Base-by-base conservation (phyloP, 2,797 vertebrate species). In the Eospalax fontanierii region DNA sequence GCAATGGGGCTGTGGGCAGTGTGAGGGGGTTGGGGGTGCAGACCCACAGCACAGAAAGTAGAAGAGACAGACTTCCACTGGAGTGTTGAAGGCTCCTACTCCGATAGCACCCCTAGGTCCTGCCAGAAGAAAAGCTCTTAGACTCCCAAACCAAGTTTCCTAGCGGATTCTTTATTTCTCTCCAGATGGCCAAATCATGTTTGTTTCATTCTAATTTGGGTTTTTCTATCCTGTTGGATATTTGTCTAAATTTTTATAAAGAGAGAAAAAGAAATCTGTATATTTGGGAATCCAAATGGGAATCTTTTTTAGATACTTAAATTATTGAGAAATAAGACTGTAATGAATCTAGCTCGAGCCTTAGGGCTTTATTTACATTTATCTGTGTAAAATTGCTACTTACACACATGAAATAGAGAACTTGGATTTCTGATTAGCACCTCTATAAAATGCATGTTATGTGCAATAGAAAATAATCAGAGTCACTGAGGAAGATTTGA, bases 201-300 rank as follows among this genome's bases (percentile, higher is more conserved):
- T 46, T 66, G 90, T 57, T 78, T 96, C 94, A 40, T 87, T 93
- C 9, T 92, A 81, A 93, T 75, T 95, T 96, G 50, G 90, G 95
- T 35, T 57, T 33, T 30, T 90, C 81, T 96, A 71, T 61, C 28
- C 40, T n/a, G 61, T 68, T 94, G 43, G 28, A 59, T 66, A 73
- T 81, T 90, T 90, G 78, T 82, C 65, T 86, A 57, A 91, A 33
- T 21, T 95, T 85, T 95, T 95, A 4, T 92, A 59, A 90, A 92
- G 82, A 85, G 4, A 24, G 15, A 74, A 93, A 93, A 35, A 87
- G 4, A 66, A 95, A 96, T 16, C 38, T 43, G 30, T 11, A 16
- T 76, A 71, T 86, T 73, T 93, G 46, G 19, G 73, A 68, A 93
- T 89, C 83, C 91, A 89, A 95, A 89, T 81, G 40, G 5, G 57